Evolutionary conservation across 2,113 vertebrate species (phyloP).

Genomic region (Hylia prasina): DNA sequence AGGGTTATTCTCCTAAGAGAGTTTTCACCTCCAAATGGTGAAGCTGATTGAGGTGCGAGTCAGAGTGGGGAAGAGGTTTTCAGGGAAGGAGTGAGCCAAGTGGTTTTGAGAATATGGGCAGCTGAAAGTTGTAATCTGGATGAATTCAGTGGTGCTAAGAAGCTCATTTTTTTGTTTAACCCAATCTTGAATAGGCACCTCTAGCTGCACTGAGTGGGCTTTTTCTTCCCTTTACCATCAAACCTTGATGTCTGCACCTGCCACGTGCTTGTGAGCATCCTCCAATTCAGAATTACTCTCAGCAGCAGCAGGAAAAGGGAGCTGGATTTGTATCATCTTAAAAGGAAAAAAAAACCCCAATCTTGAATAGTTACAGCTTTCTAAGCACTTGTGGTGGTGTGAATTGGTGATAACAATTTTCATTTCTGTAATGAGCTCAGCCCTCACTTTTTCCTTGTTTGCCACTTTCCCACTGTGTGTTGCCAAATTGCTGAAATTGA

Average conservation of each 20-base stretch:
- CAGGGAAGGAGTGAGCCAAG: background rate
- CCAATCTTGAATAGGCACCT: background rate
- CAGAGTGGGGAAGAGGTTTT: background rate
- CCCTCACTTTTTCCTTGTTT: background rate
- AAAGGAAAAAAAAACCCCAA: background rate
- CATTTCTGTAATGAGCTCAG: background rate
- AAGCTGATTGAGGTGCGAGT: background rate
- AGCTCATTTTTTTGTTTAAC: background rate
- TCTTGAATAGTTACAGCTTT: background rate
- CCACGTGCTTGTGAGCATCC: background rate
- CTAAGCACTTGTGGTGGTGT: rapidly evolving
- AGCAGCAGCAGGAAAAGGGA: background rate
- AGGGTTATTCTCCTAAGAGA: background rate
- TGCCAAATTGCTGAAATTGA: background rate
- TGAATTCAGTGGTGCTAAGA: background rate
- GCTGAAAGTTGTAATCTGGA: background rate
- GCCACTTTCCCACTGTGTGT: background rate
- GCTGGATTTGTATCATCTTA: background rate
- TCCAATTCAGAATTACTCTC: background rate
- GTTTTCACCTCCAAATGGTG: background rate
- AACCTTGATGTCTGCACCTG: background rate
- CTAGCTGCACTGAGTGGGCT: background rate
- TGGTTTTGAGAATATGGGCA: background rate
- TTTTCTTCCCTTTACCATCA: background rate
- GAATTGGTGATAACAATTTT: background rate